Conservation (phyloP, 2,797 vertebrate species). For the Macrochelys suwanniensis region DNA sequence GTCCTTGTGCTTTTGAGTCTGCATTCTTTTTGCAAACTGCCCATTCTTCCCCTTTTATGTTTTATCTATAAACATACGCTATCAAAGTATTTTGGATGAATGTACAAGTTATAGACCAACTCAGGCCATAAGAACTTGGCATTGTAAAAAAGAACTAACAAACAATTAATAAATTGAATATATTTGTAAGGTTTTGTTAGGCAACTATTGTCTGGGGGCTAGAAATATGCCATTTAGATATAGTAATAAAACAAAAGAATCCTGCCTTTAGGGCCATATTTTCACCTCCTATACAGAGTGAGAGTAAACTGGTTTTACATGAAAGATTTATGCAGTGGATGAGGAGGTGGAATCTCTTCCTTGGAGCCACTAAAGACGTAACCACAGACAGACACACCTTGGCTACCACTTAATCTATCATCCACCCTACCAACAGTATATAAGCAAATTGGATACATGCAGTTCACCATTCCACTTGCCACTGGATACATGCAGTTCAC, state of each 20-base stretch:
- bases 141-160: background rate
- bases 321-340: background rate
- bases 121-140: background rate
- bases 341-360: fast-evolving
- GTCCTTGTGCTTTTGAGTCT: background rate
- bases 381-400: background rate
- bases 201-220: background rate
- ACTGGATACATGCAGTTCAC: background rate
- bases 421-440: too few relatives aligned
- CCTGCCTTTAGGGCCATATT: background rate
- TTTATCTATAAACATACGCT: background rate
- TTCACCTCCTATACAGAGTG: background rate
- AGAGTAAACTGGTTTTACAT: background rate
- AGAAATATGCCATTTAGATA: background rate
- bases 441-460: background rate
- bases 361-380: background rate
- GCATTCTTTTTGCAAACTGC: background rate
- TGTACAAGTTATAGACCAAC: background rate
- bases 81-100: background rate
- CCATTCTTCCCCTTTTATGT: background rate
- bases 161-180: background rate
- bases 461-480: too few relatives aligned
- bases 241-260: background rate
- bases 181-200: background rate
- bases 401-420: too few relatives aligned